phyloP scores from a whole-genome alignment of 30 jellyfish, hydroid and myxozoan species.

The Aurelia sp. region DNA sequence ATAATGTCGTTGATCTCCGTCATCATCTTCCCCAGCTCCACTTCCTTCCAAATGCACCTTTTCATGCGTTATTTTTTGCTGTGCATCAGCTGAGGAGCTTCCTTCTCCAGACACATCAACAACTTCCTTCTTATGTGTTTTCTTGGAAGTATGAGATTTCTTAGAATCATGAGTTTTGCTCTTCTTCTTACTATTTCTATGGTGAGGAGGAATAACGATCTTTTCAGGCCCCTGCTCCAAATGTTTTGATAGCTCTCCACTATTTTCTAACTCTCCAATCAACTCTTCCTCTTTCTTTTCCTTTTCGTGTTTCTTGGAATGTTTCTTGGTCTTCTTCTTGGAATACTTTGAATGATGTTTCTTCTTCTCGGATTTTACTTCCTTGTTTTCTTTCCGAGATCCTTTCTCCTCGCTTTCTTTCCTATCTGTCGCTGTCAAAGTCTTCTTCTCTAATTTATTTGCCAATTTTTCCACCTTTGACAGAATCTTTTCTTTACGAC shows the following conservation, averaged over 20 bases:
- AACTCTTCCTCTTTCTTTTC: not conserved
- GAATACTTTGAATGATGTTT: not conserved
- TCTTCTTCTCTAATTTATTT: constrained; percentile 36
- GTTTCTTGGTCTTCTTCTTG: not conserved
- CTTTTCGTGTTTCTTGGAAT: constrained; percentile 7
- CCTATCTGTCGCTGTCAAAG: not conserved
- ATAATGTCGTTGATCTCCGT: constrained; percentile 29
- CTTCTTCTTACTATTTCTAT: not conserved
- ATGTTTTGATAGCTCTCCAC: constrained; percentile 13
- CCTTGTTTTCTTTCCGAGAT: not conserved
- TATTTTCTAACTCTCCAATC: constrained; percentile 16
- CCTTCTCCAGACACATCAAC: constrained; percentile 29
- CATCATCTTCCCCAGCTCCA: constrained; percentile 44
- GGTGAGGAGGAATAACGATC: constrained; percentile 9
- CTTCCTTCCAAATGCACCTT: constrained; percentile 19
- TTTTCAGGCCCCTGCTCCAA: constrained; percentile 22
- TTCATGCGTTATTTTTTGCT: not conserved
- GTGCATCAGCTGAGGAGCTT: constrained; percentile 8
- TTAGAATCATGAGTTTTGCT: constrained; percentile 9
- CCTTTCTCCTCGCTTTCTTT: not conserved
- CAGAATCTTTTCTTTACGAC: constrained; percentile 50
- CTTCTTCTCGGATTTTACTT: not conserved
- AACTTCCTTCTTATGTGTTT: not conserved
- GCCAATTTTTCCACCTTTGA: constrained; percentile 53
- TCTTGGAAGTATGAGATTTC: not conserved